A percentile compares a stretch with the other conserved stretches of the same genome.
These are phyloP conservation scores for Stomorhina lunata DNA, from an alignment of 2,888 invertebrate species.

Conservation along the genomic window DNA sequence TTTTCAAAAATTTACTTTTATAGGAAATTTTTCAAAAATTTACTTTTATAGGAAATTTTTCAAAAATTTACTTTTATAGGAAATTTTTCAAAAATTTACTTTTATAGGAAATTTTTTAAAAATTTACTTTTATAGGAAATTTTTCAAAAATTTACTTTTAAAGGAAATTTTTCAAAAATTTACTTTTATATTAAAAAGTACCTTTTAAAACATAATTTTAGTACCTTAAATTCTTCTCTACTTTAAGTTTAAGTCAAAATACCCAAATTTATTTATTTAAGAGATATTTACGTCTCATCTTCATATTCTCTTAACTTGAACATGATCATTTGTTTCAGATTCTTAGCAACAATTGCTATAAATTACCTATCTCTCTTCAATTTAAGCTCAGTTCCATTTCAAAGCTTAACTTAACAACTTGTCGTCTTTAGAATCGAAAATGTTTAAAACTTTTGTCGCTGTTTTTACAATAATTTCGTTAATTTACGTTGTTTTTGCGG, in stretches of 20 bases:
- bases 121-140: no score
- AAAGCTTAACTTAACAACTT: neutral
- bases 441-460: neutral
- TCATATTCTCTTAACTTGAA: neutral
- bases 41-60: no score
- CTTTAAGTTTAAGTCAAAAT: neutral
- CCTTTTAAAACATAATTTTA: neutral
- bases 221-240: neutral
- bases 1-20: no score
- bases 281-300: neutral
- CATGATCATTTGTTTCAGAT: neutral
- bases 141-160: no score
- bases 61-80: no score
- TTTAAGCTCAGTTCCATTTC: slow-evolving; percentile 15
- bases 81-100: no score
- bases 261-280: neutral
- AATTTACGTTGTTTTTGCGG: neutral
- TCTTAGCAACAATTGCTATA: slow-evolving; percentile 5
- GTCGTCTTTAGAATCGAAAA: slow-evolving; percentile 1
- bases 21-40: no score
- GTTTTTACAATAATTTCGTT: neutral
- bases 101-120: no score
- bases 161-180: neutral
- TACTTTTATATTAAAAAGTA: neutral
- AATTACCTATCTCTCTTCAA: neutral